Conservation (phyloP, 2,113 vertebrate genomes). For the Chiloscyllium plagiosum region DNA sequence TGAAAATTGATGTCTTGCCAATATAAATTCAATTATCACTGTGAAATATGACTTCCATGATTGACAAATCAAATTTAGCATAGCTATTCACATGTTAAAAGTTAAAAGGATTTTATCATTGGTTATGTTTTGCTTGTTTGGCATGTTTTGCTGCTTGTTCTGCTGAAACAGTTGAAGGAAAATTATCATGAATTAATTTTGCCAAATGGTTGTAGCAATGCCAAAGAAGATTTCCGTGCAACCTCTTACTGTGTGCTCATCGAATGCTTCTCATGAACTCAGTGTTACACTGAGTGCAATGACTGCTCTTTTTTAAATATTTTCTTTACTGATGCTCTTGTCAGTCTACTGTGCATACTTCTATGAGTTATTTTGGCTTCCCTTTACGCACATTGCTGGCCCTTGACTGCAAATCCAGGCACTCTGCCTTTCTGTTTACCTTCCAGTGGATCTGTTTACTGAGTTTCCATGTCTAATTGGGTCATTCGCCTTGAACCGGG, state of each 20-base stretch:
- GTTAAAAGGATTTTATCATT: not conserved
- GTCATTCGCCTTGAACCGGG: slow-evolving; percentile 31
- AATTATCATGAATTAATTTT: not conserved
- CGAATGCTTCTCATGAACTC: slow-evolving; percentile 7
- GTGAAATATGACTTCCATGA: not conserved
- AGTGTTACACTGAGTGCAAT: not conserved
- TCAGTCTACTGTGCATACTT: not conserved
- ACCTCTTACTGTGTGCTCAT: not conserved
- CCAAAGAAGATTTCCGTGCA: not conserved
- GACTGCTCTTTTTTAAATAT: slow-evolving; percentile 5
- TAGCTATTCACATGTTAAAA: not conserved
- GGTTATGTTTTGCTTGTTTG: not conserved
- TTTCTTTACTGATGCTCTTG: not conserved
- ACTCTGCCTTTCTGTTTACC: slow-evolving; percentile 1
- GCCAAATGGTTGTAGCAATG: not conserved
- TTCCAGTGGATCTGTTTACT: slow-evolving; percentile 24
- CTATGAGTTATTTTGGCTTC: not conserved
- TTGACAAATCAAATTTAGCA: not conserved
- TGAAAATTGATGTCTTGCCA: not conserved
- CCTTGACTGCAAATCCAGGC: not conserved
- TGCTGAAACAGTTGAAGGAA: not conserved
- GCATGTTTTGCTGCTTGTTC: not conserved
- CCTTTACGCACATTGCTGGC: not conserved
- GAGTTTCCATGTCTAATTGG: not conserved
- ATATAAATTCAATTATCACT: not conserved